These are phyloP conservation scores for Pyrrhosoma nymphula DNA, from an alignment of 2,888 invertebrate species.

Conservation along the genomic window DNA sequence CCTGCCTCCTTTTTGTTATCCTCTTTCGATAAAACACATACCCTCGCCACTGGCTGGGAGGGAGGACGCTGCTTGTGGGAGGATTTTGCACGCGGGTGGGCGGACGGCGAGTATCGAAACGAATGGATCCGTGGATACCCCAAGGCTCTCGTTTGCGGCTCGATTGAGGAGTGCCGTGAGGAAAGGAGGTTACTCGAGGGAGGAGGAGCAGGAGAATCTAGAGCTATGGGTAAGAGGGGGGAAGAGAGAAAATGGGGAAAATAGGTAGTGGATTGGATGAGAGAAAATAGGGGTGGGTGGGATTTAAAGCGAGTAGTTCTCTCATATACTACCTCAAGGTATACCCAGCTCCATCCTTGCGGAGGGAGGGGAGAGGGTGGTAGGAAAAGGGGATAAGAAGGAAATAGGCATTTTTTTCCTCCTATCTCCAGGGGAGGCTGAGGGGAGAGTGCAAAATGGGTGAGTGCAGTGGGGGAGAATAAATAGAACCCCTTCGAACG, in stretches of 20 bases:
- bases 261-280: not conserved
- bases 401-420: not conserved
- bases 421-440: not conserved
- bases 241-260: not conserved
- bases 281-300: not conserved
- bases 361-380: not conserved
- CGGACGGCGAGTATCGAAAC: constrained; percentile 7
- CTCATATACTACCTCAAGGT: not conserved
- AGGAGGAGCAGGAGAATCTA: not conserved
- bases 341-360: not conserved
- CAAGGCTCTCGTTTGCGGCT: constrained; percentile 64
- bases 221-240: not conserved
- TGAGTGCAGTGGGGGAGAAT: not conserved
- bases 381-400: not conserved
- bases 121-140: constrained; percentile 40
- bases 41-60: not conserved
- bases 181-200: constrained; percentile 7
- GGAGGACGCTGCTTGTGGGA: not conserved
- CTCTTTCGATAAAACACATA: not conserved
- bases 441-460: not conserved
- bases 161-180: constrained; percentile 63
- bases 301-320: constrained; percentile 7
- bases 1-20: not conserved
- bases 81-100: constrained; percentile 26
- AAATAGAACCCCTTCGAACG: constrained; percentile 36